These are phyloP conservation scores for Heterotilapia buettikoferi DNA, from an alignment of 2,113 vertebrate species.

Conservation along the genomic window DNA sequence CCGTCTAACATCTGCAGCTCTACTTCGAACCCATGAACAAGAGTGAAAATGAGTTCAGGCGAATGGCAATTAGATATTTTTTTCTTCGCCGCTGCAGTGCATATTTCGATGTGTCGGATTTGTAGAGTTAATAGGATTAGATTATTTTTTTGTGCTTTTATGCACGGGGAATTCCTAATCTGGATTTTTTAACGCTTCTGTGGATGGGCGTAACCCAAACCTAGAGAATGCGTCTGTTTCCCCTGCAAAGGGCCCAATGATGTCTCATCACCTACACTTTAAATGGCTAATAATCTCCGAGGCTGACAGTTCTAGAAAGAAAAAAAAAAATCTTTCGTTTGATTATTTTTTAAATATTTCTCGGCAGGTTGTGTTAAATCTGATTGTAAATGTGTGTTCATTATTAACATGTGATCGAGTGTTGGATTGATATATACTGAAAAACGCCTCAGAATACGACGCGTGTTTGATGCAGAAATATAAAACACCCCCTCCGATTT, in stretches of 20 bases:
- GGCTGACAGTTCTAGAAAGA: not conserved
- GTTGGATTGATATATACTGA: not conserved
- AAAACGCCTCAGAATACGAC: not conserved
- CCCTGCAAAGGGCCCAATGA: conserved; percentile 20
- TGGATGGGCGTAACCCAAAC: conserved; percentile 54
- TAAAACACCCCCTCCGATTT: not conserved
- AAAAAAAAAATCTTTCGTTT: not conserved
- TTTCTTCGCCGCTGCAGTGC: not conserved
- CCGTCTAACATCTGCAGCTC: not conserved
- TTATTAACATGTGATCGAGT: not conserved
- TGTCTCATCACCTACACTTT: not conserved
- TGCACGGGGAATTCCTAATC: conserved; percentile 51
- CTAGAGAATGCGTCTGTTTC: conserved; percentile 16
- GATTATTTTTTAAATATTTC: not conserved
- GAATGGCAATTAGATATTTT: not conserved
- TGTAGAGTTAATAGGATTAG: conserved; percentile 51
- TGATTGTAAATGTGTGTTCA: not conserved
- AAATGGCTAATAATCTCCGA: not conserved
- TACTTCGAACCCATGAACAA: not conserved
- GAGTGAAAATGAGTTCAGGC: not conserved
- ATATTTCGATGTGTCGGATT: conserved; percentile 17
- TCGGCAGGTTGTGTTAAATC: not conserved
- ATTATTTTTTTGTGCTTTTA: conserved; percentile 9
- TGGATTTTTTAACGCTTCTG: not conserved
- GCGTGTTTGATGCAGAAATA: not conserved